Percentiles rank a stretch among this genome's conserved stretches.
These are phyloP conservation scores for Syncerus caffer DNA, from an alignment of 2,797 vertebrate genomes.

Conservation along the genomic window DNA sequence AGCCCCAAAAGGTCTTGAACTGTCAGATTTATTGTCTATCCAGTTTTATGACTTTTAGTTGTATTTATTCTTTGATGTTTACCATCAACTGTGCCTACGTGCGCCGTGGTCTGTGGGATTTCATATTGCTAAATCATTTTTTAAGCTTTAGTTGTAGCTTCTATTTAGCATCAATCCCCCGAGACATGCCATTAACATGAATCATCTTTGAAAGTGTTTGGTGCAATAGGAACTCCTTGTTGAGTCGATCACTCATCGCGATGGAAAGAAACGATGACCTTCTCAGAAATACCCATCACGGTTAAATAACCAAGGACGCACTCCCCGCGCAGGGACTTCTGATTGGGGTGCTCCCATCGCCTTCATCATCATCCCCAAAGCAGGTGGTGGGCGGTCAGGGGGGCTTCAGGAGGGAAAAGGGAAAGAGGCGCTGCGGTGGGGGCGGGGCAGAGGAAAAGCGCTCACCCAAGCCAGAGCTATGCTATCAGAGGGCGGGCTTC, in stretches of 20 bases:
- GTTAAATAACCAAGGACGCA: constrained; percentile 79
- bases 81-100: constrained; percentile 79
- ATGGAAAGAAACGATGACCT: constrained; percentile 85
- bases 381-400: background rate
- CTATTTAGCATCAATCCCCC: constrained; percentile 85
- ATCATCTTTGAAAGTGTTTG: constrained; percentile 83
- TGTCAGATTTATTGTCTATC: constrained; percentile 86
- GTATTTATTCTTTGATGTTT: constrained; percentile 86
- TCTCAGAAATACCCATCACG: constrained; percentile 79
- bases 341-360: constrained; percentile 48
- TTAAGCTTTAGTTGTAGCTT: constrained; percentile 85
- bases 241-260: constrained; percentile 83
- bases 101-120: constrained; percentile 78
- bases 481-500: background rate
- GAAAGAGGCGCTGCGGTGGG: background rate
- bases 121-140: constrained; percentile 85
- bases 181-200: constrained; percentile 86
- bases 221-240: constrained; percentile 82
- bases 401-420: constrained; percentile 26
- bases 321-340: constrained; percentile 58
- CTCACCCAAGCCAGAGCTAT: background rate
- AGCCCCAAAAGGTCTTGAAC: constrained; percentile 84
- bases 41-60: constrained; percentile 84
- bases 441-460: background rate
- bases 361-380: constrained; percentile 59